Conservation (phyloP, 2,888 invertebrate genomes). For the Ectobius pallidus region DNA sequence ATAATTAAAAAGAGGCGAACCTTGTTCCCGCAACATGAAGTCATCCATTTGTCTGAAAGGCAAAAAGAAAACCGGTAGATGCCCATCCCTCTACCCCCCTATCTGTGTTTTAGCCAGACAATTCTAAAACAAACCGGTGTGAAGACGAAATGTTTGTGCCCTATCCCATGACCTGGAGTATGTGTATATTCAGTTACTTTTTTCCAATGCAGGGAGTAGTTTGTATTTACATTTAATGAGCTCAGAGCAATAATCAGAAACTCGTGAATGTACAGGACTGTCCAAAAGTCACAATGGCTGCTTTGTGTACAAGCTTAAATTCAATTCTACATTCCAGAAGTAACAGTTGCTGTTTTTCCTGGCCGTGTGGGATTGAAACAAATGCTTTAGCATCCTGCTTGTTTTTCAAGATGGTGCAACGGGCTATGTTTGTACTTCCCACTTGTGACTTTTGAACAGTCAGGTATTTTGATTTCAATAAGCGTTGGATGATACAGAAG, state of each 20-base stretch:
- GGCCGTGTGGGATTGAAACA: no score
- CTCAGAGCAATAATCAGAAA: constrained; percentile 44
- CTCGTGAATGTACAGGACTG: constrained; percentile 35
- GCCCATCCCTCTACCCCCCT: constrained; percentile 28
- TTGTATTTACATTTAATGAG: constrained; percentile 5
- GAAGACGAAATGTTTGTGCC: constrained; percentile 15
- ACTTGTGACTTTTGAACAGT: no score
- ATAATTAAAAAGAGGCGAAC: background rate
- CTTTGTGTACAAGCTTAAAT: no score
- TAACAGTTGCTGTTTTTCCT: no score
- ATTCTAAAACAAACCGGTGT: constrained; percentile 7
- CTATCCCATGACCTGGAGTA: constrained; percentile 8
- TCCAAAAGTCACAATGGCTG: no score
- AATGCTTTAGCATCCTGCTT: no score
- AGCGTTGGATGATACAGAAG: constrained; percentile 30
- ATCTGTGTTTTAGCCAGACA: constrained; percentile 23
- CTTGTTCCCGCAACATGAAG: constrained; percentile 5
- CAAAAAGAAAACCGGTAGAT: constrained; percentile 13
- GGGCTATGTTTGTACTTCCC: no score
- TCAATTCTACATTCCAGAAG: no score
- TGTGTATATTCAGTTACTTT: no score
- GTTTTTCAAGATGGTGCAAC: no score
- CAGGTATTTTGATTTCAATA: constrained; percentile 31
- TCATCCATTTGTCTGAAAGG: constrained; percentile 24
- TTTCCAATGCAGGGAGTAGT: constrained; percentile 18